Percentiles rank a stretch among this genome's conserved stretches.
Evolutionary conservation across 2,797 vertebrate genomes (phyloP).

Genomic region (Tadarida brasiliensis): DNA sequence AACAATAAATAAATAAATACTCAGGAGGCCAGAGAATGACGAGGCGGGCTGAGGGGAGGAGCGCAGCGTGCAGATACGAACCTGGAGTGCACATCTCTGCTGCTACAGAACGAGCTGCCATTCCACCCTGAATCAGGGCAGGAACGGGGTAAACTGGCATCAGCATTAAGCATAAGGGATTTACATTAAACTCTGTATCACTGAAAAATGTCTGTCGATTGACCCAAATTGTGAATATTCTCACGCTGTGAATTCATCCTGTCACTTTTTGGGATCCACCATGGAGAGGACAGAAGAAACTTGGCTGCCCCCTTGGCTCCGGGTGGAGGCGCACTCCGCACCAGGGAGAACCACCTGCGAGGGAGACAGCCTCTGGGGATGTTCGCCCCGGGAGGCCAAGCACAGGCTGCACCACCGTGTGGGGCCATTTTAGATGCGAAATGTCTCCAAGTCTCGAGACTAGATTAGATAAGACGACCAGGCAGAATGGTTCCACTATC

Average conservation of each 20-base stretch:
- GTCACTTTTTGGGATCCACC: background rate
- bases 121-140: background rate
- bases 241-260: background rate
- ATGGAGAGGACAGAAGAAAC: background rate
- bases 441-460: background rate
- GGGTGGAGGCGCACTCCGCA: too few species aligned
- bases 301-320: rapidly evolving
- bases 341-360: background rate
- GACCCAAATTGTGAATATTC: background rate
- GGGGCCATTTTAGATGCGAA: background rate
- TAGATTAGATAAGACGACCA: background rate
- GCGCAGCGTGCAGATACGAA: background rate
- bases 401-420: background rate
- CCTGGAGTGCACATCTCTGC: background rate
- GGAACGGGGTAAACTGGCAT: background rate
- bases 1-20: too few species aligned
- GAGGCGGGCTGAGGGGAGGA: background rate
- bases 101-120: background rate
- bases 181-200: background rate
- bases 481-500: background rate
- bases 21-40: background rate
- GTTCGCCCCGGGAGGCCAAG: background rate
- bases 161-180: background rate
- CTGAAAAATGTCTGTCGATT: background rate
- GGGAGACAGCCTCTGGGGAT: background rate